phyloP scores from a whole-genome alignment of 2,113 vertebrate genomes.

The Argyrosomus japonicus region DNA sequence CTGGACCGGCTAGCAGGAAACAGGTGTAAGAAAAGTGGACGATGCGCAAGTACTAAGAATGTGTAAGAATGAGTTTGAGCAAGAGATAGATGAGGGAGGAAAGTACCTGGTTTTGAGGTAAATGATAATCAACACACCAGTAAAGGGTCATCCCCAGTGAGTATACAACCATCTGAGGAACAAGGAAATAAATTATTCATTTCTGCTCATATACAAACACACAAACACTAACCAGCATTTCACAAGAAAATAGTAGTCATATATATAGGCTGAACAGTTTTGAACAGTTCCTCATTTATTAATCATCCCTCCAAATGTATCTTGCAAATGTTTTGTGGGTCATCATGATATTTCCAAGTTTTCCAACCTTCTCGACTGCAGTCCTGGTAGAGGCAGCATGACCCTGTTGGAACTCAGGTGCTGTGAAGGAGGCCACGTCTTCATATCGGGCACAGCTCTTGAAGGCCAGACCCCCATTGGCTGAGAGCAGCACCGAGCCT shows the following conservation, averaged over 20 bases:
- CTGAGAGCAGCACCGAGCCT: constrained; percentile 87
- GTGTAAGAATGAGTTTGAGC: neutral
- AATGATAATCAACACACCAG: constrained; percentile 90
- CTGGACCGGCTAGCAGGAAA: constrained; percentile 83
- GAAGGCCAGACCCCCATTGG: constrained; percentile 86
- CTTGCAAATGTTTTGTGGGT: too few species aligned
- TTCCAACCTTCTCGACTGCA: constrained; percentile 84
- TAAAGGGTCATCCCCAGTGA: constrained; percentile 94
- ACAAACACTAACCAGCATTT: too few species aligned
- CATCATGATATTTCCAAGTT: neutral
- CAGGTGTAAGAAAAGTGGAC: neutral
- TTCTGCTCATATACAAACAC: neutral
- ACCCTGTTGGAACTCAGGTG: constrained; percentile 85
- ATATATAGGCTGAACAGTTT: neutral
- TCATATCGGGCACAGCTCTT: constrained; percentile 81
- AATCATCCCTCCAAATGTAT: neutral
- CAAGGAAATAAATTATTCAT: neutral
- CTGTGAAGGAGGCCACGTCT: constrained; percentile 86
- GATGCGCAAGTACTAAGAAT: neutral
- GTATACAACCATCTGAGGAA: constrained; percentile 87
- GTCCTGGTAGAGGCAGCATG: constrained; percentile 62
- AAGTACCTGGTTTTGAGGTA: constrained; percentile 89
- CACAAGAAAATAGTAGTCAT: neutral
- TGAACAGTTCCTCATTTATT: neutral
- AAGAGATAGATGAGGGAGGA: neutral